phyloP scores from a whole-genome alignment of 1,140 invertebrate species.

The Drosophila auraria region DNA sequence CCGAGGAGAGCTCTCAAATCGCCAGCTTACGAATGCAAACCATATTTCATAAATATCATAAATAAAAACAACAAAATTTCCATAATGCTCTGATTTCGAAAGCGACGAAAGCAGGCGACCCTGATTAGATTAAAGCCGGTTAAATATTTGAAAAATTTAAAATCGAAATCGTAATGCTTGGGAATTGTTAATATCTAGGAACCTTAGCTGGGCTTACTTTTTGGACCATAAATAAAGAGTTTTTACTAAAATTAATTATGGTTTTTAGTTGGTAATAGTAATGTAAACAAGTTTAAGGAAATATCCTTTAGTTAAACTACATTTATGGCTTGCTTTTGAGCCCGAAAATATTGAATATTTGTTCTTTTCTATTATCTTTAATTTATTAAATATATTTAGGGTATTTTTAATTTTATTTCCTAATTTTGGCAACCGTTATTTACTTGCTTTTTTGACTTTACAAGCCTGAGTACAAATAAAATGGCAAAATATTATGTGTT shows the following conservation, averaged over 20 bases:
- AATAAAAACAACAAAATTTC: slow-evolving; percentile 7
- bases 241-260: background rate
- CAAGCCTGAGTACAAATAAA: background rate
- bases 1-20: background rate
- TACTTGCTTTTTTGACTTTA: background rate
- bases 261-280: background rate
- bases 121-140: slow-evolving; percentile 12
- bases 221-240: background rate
- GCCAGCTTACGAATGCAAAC: slow-evolving; percentile 13
- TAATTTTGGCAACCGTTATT: slow-evolving; percentile 5
- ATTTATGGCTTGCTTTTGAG: background rate
- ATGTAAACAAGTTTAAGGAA: background rate
- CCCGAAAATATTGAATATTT: too few species aligned
- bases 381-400: background rate
- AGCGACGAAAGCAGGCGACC: background rate
- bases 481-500: background rate
- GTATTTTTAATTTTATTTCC: background rate
- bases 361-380: background rate
- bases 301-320: background rate
- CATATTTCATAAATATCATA: slow-evolving; percentile 8
- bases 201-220: background rate
- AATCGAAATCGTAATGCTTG: background rate
- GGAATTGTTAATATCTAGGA: background rate
- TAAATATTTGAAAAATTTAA: background rate
- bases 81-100: slow-evolving; percentile 18